phyloP scores from a whole-genome alignment of 2,797 vertebrate species.

The Macrochelys suwanniensis region DNA sequence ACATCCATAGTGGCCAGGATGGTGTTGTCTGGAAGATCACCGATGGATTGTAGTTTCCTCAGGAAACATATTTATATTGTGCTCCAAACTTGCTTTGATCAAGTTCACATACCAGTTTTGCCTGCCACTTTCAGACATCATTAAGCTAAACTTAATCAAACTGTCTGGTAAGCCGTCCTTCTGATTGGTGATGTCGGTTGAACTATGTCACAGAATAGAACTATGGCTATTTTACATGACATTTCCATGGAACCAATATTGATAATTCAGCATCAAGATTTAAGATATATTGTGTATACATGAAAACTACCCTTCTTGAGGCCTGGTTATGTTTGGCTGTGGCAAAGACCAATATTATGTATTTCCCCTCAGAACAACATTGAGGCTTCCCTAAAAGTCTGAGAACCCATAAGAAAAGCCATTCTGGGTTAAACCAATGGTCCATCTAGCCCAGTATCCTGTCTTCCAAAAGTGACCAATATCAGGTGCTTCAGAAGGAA shows the following conservation, averaged over 20 bases:
- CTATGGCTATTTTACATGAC: not conserved
- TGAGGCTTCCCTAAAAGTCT: fast-evolving
- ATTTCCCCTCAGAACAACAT: not conserved
- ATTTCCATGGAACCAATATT: not conserved
- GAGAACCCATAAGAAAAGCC: not conserved
- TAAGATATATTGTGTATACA: not conserved
- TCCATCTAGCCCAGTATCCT: not conserved
- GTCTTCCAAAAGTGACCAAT: not conserved
- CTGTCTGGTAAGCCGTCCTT: not conserved
- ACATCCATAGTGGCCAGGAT: too few relatives aligned
- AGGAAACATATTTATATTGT: not conserved
- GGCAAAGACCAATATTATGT: fast-evolving
- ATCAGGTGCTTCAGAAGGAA: not conserved
- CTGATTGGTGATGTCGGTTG: not conserved
- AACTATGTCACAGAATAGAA: not conserved
- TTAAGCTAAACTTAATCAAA: not conserved
- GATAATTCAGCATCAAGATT: fast-evolving
- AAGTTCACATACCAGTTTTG: not conserved
- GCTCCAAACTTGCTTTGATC: not conserved
- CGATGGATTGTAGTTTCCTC: too few relatives aligned
- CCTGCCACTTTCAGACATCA: not conserved
- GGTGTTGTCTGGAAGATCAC: too few relatives aligned
- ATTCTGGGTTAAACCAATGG: not conserved
- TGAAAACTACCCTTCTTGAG: not conserved
- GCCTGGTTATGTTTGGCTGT: fast-evolving